phyloP scores from a whole-genome alignment of 1,140 invertebrate species.

The Bombus balteatus region DNA sequence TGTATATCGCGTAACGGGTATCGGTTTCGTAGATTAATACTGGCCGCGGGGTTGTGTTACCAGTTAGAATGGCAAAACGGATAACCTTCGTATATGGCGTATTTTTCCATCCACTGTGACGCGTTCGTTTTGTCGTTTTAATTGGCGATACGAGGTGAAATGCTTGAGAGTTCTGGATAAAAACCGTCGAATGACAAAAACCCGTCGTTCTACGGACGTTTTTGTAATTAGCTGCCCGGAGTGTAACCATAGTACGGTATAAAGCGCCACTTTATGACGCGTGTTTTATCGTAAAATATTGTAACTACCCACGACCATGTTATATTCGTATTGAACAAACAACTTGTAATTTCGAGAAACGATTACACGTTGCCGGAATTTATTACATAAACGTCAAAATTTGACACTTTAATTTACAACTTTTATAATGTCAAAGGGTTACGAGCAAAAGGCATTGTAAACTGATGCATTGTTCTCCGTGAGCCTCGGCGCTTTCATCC shows the following conservation, averaged over 20 bases:
- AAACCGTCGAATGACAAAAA: constrained; percentile 1
- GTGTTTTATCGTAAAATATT: not conserved
- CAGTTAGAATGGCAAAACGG: not conserved
- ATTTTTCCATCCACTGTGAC: not conserved
- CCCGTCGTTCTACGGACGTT: not conserved
- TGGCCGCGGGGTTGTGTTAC: not conserved
- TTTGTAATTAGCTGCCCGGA: constrained; percentile 3
- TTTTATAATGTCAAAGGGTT: not conserved
- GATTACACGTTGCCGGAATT: no score
- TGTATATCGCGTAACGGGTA: not conserved
- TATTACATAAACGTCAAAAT: no score
- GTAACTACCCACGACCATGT: not conserved
- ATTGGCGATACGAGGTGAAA: not conserved
- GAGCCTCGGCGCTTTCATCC: not conserved
- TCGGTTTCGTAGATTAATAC: constrained; percentile 13
- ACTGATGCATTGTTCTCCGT: not conserved
- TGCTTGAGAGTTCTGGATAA: not conserved
- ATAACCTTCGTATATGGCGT: not conserved
- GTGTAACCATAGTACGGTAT: no score
- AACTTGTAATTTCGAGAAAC: not conserved
- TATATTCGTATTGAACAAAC: not conserved
- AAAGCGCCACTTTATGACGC: not conserved
- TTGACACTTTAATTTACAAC: not conserved
- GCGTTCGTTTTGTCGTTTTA: not conserved
- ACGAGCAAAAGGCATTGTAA: not conserved